Base-by-base conservation (phyloP, 2,797 vertebrate species). In the Chiroxiphia lanceolata region DNA sequence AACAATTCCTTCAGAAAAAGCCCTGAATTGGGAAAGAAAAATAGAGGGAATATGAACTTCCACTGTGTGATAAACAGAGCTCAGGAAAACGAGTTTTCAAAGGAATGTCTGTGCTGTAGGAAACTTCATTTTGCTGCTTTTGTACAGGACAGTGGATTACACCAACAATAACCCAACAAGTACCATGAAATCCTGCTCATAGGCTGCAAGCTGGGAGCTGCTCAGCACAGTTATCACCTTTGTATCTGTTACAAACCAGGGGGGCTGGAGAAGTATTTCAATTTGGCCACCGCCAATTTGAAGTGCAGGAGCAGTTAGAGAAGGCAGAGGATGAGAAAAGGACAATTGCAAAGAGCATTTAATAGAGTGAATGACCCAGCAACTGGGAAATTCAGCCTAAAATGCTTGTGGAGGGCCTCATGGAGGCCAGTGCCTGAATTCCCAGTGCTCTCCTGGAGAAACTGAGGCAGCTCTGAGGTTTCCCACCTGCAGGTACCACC, bases 141-240 rank as follows among this genome's bases (percentile, higher is more conserved):
- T 97, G 93, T 96, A 89, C 91, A 78, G 96, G 92, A 93, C 89
- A 85, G 71, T 93, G 93, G 97, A 95, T 97, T 67, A 42, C 26
- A 40, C 90, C 79, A 88, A 92, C 90, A 97, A 98, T 95, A 89
- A 96, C 92, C 94, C 86, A 31, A 61, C 89, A 79, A 83, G 36
- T 77, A 87, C 96, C 96, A 96, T 97, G 96, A 98, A 97, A 97
- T 97, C 2, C 92, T 16, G 26, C 78, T 97, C 96, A 97, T 96
- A 89, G 96, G 69, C 25, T 9, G 84, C 48, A 65, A 95, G 95
- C 45, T 5, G 91, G 87, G 86, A 89, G 94, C 93, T 81, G 96
- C 63, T 96, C 95, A 86, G 95, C 91, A 82, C 93, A 95, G 96
- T 96, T 94, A 97, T 97, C 67, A 90, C 96, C 84, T 97, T 97